Evolutionary conservation across 2,797 vertebrate species (phyloP).

Genomic region (Arctocebus calabarensis): DNA sequence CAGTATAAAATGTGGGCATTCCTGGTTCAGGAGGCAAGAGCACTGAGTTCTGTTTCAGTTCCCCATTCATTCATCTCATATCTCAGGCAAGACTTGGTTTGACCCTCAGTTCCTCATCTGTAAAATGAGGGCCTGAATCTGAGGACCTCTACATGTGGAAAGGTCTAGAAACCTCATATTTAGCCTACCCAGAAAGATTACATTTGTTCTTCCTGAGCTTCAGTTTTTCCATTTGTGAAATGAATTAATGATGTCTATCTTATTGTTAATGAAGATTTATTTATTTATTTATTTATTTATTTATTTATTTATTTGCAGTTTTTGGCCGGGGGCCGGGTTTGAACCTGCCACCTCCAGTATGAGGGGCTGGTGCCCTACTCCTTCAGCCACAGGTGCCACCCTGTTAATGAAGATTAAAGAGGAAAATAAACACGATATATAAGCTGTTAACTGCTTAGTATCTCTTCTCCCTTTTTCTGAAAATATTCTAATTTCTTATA

Average conservation of each 20-base stretch:
- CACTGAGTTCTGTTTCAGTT: background rate
- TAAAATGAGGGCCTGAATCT: background rate
- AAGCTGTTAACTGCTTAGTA: background rate
- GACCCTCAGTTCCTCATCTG: background rate
- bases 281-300: no score
- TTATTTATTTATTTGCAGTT: no score
- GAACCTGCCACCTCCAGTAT: no score
- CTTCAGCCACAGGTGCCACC: no score
- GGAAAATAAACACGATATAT: background rate
- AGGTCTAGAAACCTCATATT: background rate
- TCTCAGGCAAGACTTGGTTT: background rate
- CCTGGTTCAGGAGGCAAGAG: no score
- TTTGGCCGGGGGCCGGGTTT: no score
- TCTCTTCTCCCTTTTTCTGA: background rate
- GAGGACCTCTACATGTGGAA: background rate
- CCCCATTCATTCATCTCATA: background rate
- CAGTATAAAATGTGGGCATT: background rate
- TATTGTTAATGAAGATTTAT: background rate
- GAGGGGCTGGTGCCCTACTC: no score
- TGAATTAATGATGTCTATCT: background rate
- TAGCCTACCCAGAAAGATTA: background rate
- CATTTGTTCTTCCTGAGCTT: background rate
- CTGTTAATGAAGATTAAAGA: background rate
- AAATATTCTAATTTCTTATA: background rate
- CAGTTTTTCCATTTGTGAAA: conserved; percentile 20